Evolutionary conservation across 2,797 vertebrate genomes (phyloP).

Genomic region (Megalops cyprinoides): DNA sequence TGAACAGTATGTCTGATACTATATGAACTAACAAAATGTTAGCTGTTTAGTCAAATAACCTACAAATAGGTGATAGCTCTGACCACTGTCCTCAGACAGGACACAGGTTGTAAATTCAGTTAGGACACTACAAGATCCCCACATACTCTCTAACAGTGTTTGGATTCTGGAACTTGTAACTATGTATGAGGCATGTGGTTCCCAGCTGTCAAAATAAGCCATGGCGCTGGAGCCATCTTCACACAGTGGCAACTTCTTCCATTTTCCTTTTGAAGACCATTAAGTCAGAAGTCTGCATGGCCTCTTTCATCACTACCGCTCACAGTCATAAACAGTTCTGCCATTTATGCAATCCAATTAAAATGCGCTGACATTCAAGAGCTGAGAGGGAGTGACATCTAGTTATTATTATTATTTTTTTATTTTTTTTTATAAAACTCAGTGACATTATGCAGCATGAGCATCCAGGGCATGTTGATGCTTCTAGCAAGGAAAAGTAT

Average conservation of each 20-base stretch:
- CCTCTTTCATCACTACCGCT: slow-evolving; percentile 1
- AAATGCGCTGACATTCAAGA: slow-evolving; percentile 45
- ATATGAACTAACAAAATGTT: no score
- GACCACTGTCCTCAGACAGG: background rate
- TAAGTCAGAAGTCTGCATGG: slow-evolving; percentile 6
- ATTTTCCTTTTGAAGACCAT: background rate
- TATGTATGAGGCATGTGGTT: background rate
- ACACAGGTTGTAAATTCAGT: background rate
- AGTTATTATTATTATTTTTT: no score
- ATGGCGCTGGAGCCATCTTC: background rate
- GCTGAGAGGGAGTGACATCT: slow-evolving; percentile 22
- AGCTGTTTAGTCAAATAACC: no score
- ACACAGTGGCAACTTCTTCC: background rate
- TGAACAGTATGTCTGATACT: background rate
- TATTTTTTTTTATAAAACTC: slow-evolving; percentile 30
- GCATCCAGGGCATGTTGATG: background rate
- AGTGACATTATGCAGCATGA: background rate
- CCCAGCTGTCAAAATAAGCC: background rate
- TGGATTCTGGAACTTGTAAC: no score
- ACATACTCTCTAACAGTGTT: background rate
- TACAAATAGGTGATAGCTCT: no score
- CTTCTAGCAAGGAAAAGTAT: background rate
- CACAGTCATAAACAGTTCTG: slow-evolving; percentile 34
- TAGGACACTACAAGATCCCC: background rate
- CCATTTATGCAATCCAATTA: slow-evolving; percentile 39